Base-by-base conservation (phyloP, 1,140 invertebrate species). In the Tigriopus japonicus region DNA sequence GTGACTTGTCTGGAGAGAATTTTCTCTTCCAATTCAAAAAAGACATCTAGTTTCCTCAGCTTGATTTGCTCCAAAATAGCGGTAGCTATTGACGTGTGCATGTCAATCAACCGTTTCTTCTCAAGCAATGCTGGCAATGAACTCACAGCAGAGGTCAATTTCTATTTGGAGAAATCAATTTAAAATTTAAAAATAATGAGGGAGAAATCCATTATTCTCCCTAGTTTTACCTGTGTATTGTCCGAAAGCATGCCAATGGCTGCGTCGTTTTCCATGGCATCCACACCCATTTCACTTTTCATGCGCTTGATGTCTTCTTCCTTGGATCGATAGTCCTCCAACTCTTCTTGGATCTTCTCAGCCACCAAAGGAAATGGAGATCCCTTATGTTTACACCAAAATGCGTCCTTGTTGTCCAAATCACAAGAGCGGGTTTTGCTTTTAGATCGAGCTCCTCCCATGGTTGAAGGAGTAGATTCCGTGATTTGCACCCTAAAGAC, bases 21-120 rank as follows among this genome's bases (percentile, higher is more conserved):
- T 73, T 97, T 98, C 70, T 98, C 94, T 75, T 98, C 95, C 55
- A 90, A 77, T 75, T 98, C 95, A 71, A 98, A 98, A 66, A 90
- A 91, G 1, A 87, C 87, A 71, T 99, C 95, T 13, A 99, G 72
- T 66, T 94, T 82, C 42, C 94, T 75, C 1, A 80, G 80, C 75
- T 92, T 96, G 23, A 98, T 96, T 52, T 94, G 43, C 64, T 65
- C 21, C 51, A 51, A 54, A 60, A 67, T 72, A 81, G 82, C 82
- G 65, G 93, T 98, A 9, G 95, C 95, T 65, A 98, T 85, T 62
- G 90, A 95, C 12, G 91, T 98, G 71, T 99, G 96, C 84, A 96
- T 92, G 70, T 98, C 94, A 66, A 99, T 94, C 7, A 98, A 76
- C 52, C 90, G 76, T 71, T 99, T 99, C 75, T 89, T 94, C 73